Evolutionary conservation across 2,888 invertebrate species (phyloP).

Genomic region (Hylaea fasciaria): DNA sequence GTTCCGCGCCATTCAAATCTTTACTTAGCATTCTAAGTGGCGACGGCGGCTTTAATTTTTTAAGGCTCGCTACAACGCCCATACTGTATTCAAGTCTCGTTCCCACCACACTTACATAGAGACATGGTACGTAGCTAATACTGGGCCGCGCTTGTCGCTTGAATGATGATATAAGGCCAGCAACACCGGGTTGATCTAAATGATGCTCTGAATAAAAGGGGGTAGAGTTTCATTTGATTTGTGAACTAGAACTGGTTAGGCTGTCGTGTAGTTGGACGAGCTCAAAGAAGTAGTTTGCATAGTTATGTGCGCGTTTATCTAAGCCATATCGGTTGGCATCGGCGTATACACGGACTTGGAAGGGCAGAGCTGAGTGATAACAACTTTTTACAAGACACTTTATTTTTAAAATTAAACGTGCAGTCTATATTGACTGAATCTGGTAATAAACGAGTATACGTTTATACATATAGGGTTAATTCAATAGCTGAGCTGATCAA

Average conservation of each 20-base stretch:
- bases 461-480: no score
- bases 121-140: constrained; percentile 76
- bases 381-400: not conserved
- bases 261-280: constrained; percentile 37
- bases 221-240: constrained; percentile 59
- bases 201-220: constrained; percentile 46
- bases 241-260: constrained; percentile 45
- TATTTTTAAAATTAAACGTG: not conserved
- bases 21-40: constrained; percentile 78
- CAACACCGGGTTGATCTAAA: constrained; percentile 40
- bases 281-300: constrained; percentile 75
- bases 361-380: constrained; percentile 6
- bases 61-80: constrained; percentile 73
- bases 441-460: no score
- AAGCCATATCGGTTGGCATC: constrained; percentile 72
- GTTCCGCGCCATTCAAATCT: constrained; percentile 72
- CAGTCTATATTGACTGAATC: no score
- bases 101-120: constrained; percentile 69
- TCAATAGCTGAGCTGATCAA: no score
- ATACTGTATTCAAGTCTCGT: constrained; percentile 77
- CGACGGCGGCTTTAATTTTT: constrained; percentile 76
- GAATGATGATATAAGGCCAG: constrained; percentile 44
- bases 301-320: constrained; percentile 80
- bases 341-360: constrained; percentile 41
- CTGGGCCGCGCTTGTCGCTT: constrained; percentile 56